These are phyloP conservation scores for Perca flavescens DNA, from an alignment of 2,113 vertebrate genomes.

Conservation along the genomic window DNA sequence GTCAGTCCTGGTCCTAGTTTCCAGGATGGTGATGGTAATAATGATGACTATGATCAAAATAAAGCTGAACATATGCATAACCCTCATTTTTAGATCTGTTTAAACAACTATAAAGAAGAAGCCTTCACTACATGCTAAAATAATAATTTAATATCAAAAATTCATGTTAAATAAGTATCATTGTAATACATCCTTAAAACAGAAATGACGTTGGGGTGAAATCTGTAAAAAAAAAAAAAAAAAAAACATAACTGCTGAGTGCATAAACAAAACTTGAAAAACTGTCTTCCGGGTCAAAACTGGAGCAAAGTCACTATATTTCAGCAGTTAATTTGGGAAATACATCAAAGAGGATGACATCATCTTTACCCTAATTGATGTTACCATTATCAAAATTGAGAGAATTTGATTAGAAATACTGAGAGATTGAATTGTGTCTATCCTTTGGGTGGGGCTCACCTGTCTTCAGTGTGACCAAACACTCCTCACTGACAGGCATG, in stretches of 20 bases:
- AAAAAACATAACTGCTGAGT: neutral
- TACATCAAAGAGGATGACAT: neutral
- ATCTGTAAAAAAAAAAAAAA: neutral
- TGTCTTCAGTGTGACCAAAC: constrained; percentile 89
- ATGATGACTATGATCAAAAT: neutral
- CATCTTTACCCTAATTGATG: neutral
- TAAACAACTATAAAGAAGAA: neutral
- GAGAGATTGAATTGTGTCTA: neutral
- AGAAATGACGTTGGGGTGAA: neutral
- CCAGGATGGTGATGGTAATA: neutral
- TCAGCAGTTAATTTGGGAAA: neutral
- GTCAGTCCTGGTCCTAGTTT: neutral
- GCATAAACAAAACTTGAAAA: neutral
- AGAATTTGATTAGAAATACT: neutral
- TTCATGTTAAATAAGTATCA: neutral
- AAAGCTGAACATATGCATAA: neutral
- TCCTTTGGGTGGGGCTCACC: constrained; percentile 78
- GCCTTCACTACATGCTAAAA: neutral
- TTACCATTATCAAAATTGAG: no score
- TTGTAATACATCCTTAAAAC: neutral
- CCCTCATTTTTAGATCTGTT: neutral
- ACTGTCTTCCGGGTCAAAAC: neutral
- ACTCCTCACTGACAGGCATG: constrained; percentile 89
- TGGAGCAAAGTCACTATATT: neutral
- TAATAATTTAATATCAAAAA: neutral